Base-by-base conservation (phyloP, 2,888 invertebrate species). In the Meiosimyza decipiens region DNA sequence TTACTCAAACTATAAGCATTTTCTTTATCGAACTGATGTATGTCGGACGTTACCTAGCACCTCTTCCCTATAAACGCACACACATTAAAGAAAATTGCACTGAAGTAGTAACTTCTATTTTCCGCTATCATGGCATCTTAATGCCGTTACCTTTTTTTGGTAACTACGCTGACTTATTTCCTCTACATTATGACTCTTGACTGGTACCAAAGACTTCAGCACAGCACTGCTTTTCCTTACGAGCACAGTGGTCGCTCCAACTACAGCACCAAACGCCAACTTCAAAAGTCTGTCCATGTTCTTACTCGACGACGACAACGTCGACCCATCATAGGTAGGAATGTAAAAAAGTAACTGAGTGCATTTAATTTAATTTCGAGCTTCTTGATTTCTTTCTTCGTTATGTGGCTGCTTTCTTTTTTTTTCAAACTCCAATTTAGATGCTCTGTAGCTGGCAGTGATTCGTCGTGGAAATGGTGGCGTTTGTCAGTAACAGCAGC, bases 291-390 rank as follows among this genome's bases (percentile, higher is more conserved):
- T 57, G 18, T 18, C 18, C 57, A 12, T 22, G 9, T 22, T 57
- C 12, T 40, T 40, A 6, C 40, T 9, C 40, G 2, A 40, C 40
- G 9, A 7, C 40, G 9, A 40, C 40, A 9, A 40, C 40, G 40
- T 1, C 40, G 40, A 40, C 40, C 40, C 40, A 40, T 40, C 40
- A 40, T 40, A 40, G 33, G 47, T 33, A n/a, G 13, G 40, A 62
- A 62, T 59, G 47, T 49, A 68, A 79, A 79, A n/a, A 81, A 81
- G 76, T 80, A 81, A 82, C 81, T 80, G 81, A 81, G 81, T 81
- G 82, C 80, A 81, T 83, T 83, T 82, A 82, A 83, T 83, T 83
- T 83, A 82, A 83, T 83, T 83, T 83, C 79, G 80, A 80, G 82
- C 81, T 82, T 82, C 79, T 82, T 83, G 80, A 81, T 82, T 82